Base-by-base conservation (phyloP, 2,797 vertebrate species). In the Ctenochaetus hawaiiensis region DNA sequence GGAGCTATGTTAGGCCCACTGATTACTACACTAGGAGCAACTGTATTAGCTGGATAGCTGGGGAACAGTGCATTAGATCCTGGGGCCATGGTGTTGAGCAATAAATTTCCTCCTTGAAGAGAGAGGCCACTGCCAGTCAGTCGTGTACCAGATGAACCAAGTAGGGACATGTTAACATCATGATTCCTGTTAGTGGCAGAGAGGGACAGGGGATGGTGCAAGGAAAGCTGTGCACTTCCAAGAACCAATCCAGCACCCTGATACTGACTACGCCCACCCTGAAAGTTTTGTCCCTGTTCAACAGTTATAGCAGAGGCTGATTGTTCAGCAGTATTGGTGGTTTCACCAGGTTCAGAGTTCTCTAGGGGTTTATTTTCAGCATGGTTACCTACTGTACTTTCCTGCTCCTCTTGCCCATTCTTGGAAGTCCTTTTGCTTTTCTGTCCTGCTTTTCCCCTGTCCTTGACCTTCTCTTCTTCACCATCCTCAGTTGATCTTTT, bases 21-120 rank as follows among this genome's bases (percentile, higher is more conserved):
- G 64, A 79, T 51, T 22, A 60, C 57, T 2, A 60, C 2, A 7
- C 44, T 41, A 16, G 78, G 61, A 18, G 45, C 52, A 4, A 67
- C 1, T 0, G 80, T 18, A 57, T 63, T 74, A 23, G 53, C 61
- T 39, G 41, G 61, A n/a, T 53, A 58, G 22, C 39, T 49, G 2
- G 78, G 68, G 11, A 92, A 30, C 20, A 61, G 22, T 14, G 60
- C 1, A 16, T 63, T 80, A 9, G 86, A 49, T 34, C 47, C 72
- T 22, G 72, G 64, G 5, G 61, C 14, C 0, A 47, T 2, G 17
- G 30, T 20, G 56, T 51, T 86, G 20, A 84, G 83, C 13, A 84
- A 8, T 2, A 67, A 8, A 22, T 70, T 87, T 2, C 86, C 88
- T 47, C 72, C 67, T 63, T 81, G 88, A 39, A 86, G 81, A 44